phyloP scores from a whole-genome alignment of 1,140 invertebrate species.

The Phymastichus coffea region DNA sequence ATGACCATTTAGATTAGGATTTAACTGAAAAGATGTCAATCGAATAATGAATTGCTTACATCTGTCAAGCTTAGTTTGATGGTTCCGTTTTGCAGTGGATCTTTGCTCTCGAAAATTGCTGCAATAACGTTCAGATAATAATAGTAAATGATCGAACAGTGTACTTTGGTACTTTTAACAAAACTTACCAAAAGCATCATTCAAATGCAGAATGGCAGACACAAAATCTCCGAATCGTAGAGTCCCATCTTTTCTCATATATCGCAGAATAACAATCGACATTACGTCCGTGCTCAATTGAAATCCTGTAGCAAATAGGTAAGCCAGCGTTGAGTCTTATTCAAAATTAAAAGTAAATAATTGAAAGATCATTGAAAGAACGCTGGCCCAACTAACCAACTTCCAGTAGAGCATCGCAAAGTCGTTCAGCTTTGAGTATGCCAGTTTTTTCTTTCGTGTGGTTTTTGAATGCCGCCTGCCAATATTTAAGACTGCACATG shows the following conservation, averaged over 20 bases:
- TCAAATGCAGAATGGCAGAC: constrained; percentile 83
- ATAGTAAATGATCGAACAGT: constrained; percentile 1
- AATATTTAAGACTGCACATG: constrained; percentile 87
- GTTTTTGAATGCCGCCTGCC: constrained; percentile 88
- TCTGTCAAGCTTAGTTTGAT: constrained; percentile 79
- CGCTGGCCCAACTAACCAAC: constrained; percentile 61
- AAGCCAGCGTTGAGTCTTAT: constrained; percentile 14
- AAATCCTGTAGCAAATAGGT: constrained; percentile 62
- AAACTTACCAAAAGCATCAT: constrained; percentile 80
- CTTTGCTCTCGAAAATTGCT: constrained; percentile 80
- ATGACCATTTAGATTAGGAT: background rate
- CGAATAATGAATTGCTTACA: constrained; percentile 55
- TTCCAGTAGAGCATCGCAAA: constrained; percentile 81
- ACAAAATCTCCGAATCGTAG: constrained; percentile 92
- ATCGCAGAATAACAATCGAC: constrained; percentile 78
- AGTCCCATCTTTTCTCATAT: constrained; percentile 92
- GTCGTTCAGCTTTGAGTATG: constrained; percentile 81
- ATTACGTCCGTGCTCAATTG: constrained; percentile 81
- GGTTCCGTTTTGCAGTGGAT: constrained; percentile 78
- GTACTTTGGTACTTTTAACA: background rate
- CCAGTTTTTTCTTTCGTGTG: constrained; percentile 91
- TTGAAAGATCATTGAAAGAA: background rate
- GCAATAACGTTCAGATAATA: too few species aligned
- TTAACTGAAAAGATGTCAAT: background rate
- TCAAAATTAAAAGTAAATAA: constrained; percentile 15